Percentiles rank a stretch among this genome's conserved stretches.
Conservation (phyloP, 1,140 invertebrate genomes). For the Hormaphis cornu region DNA sequence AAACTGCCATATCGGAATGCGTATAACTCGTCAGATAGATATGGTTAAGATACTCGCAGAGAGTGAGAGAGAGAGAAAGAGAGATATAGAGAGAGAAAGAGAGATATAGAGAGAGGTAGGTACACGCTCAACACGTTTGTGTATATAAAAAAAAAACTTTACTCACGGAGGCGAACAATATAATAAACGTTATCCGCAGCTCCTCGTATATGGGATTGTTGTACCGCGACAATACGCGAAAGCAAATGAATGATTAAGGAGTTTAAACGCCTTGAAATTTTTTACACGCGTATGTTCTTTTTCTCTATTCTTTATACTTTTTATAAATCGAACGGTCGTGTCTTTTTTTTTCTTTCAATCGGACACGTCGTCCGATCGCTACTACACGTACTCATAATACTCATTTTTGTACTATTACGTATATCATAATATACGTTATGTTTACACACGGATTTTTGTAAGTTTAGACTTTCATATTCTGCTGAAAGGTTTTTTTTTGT, state of each 20-base stretch:
- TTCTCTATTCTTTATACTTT: not conserved
- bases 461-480: no score
- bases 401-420: no score
- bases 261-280: constrained; percentile 12
- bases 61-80: no score
- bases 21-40: constrained; percentile 16
- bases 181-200: not conserved
- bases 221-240: not conserved
- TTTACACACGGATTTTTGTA: no score
- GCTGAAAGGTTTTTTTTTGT: no score
- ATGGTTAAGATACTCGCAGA: not conserved
- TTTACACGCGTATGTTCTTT: not conserved
- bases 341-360: not conserved
- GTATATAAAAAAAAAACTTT: not conserved
- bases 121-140: not conserved
- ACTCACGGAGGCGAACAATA: constrained; percentile 9
- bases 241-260: constrained; percentile 16
- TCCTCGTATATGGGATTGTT: constrained; percentile 23
- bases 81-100: not conserved
- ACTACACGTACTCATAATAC: no score
- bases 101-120: not conserved
- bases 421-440: no score
- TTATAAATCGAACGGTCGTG: not conserved
- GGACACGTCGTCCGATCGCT: no score
- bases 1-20: constrained; percentile 22